Percentiles rank a stretch among this genome's conserved stretches.
phyloP scores from a whole-genome alignment of 2,888 invertebrate species.

The Athetis lepigone region DNA sequence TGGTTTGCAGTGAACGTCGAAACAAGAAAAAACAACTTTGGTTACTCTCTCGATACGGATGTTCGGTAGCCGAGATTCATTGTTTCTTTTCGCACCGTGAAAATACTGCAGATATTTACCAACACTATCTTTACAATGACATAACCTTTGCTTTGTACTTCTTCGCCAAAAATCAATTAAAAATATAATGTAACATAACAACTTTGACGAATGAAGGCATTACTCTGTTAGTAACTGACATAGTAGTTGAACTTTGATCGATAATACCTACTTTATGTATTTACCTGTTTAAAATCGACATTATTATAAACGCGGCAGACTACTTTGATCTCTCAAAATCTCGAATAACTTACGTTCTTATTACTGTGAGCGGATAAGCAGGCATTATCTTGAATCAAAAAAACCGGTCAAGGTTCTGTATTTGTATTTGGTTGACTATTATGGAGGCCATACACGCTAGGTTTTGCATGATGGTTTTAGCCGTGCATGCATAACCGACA shows the following conservation, averaged over 20 bases:
- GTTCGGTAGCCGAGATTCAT: constrained; percentile 67
- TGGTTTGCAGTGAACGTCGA: constrained; percentile 10
- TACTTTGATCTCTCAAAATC: neutral
- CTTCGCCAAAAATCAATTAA: constrained; percentile 30
- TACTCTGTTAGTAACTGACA: constrained; percentile 3
- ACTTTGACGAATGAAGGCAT: neutral
- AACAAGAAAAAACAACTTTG: constrained; percentile 33
- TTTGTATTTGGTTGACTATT: no score
- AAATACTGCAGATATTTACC: constrained; percentile 70
- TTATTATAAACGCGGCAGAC: neutral
- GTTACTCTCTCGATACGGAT: constrained; percentile 58
- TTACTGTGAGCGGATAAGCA: no score
- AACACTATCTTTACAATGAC: constrained; percentile 63
- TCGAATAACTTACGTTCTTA: no score
- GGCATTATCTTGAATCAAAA: no score
- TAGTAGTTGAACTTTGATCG: neutral
- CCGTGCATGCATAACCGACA: no score
- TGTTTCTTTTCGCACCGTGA: constrained; percentile 69
- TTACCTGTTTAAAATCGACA: neutral
- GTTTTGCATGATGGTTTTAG: no score
- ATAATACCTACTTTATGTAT: neutral
- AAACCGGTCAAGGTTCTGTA: no score
- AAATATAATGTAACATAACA: constrained; percentile 5
- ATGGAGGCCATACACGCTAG: no score
- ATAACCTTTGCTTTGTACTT: constrained; percentile 44